Conservation (phyloP, 2,113 vertebrate genomes). For the Sciurus niger region DNA sequence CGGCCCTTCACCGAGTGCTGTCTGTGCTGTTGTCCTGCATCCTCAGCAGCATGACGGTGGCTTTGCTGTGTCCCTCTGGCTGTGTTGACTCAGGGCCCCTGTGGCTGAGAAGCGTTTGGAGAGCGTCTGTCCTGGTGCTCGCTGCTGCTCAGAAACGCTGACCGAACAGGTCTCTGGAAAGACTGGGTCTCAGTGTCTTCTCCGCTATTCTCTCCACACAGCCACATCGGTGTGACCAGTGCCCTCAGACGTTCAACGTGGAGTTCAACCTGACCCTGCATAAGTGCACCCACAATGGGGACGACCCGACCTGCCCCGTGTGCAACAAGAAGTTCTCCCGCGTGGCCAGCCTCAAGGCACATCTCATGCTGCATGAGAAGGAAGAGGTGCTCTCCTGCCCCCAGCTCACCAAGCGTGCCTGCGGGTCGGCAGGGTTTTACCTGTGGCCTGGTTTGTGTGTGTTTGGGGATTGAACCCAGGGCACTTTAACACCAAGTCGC, state of each 20-base stretch:
- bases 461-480: too few relatives aligned
- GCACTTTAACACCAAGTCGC: too few relatives aligned
- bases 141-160: neutral
- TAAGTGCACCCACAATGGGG: constrained; percentile 95
- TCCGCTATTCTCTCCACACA: constrained; percentile 85
- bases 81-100: neutral
- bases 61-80: neutral
- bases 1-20: too few relatives aligned
- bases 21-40: neutral
- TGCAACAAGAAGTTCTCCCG: constrained; percentile 98
- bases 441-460: too few relatives aligned
- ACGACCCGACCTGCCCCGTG: constrained; percentile 95
- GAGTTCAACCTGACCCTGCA: constrained; percentile 98
- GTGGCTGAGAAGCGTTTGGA: neutral
- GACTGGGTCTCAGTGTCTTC: constrained; percentile 76
- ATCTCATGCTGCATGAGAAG: constrained; percentile 98
- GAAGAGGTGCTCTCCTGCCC: constrained; percentile 92
- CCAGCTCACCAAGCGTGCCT: too few relatives aligned
- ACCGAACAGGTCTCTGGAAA: neutral
- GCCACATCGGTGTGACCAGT: constrained; percentile 98
- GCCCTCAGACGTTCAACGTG: constrained; percentile 97
- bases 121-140: neutral
- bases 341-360: constrained; percentile 98
- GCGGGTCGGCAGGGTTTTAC: too few relatives aligned
- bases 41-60: neutral